A percentile compares a stretch with the other conserved stretches of the same genome.
Evolutionary conservation across 2,113 vertebrate species (phyloP).

Genomic region (Carlito syrichta): DNA sequence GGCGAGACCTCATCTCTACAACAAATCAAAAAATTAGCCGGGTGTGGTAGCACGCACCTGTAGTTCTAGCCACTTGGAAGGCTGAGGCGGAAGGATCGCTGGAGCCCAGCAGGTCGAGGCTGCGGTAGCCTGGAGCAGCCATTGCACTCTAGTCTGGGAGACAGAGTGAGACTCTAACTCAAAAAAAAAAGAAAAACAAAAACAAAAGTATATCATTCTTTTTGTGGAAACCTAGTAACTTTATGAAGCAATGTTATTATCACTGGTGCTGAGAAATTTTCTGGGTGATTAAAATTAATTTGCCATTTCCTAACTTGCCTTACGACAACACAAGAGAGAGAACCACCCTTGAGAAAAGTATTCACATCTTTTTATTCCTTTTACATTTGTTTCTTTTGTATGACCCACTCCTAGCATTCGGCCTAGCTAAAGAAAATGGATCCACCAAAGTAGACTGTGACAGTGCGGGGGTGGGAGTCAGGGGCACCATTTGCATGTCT

Average conservation of each 20-base stretch:
- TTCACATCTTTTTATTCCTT: not conserved
- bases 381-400: not conserved
- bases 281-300: not conserved
- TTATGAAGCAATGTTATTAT: not conserved
- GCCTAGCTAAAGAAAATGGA: not conserved
- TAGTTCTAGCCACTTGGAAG: too few species aligned
- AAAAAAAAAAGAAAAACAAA: too few species aligned
- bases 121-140: too few species aligned
- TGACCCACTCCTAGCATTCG: not conserved
- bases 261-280: not conserved
- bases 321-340: not conserved
- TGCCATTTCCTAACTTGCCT: not conserved
- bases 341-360: not conserved
- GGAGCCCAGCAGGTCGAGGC: too few species aligned
- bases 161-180: too few species aligned
- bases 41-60: too few species aligned
- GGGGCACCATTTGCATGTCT: not conserved
- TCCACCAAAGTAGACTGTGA: not conserved
- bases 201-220: not conserved
- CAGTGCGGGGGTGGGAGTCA: too few species aligned
- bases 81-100: too few species aligned
- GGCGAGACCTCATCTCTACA: too few species aligned
- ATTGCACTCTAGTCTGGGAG: too few species aligned
- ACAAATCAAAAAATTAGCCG: too few species aligned
- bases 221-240: not conserved